Evolutionary conservation across 53 echinoderm and acorn worm species (phyloP), one percentile per base, ranked within the genome.

Genomic region (Patiria pectinifera): DNA sequence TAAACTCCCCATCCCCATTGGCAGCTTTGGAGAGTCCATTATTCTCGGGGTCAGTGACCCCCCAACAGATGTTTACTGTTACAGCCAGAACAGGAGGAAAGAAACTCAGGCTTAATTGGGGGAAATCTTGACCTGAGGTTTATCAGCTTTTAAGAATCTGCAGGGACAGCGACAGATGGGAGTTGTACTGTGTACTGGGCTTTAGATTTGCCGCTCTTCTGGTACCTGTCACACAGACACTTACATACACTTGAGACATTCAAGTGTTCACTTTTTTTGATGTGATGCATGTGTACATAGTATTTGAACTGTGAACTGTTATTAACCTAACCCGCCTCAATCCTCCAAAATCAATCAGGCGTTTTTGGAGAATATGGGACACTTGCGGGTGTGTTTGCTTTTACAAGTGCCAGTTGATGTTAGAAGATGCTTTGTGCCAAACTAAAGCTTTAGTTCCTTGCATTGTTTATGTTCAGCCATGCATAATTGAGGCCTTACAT

Each of bases 51-150:
- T 82, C 82, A 59, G 23, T 82, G 58, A 82, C 82, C 82, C 59
- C 4, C 6, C 24, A 82, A 59, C 82, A 82, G 82, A 82, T 82
- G 82, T 82, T 82, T 82, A 59, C 59, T 59, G 59, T 82, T 82
- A 59, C 23, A 44, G 14, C 79, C 79, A 78, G 11, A 78, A n/a
- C 76, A 76, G 11, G 21, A 9, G 43, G 53, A 53, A 53, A 6
- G 53, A 53, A 11, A 49, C 10, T 3, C 49, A 45, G 48, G 4
- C 49, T 80, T 82, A 59, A 59, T 82, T 59, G 59, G 21, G 45
- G 58, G 45, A 58, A 59, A 82, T 53, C 82, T 59, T 82, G 82
- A 82, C 82, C 82, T 59, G 53, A 19, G 19, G 48, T 79, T 45
- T 22, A 14, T 79, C 80, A 79, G 45, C 45, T 79, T 79, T 45